Evolutionary conservation across 2,888 invertebrate genomes (phyloP).

Genomic region (Flabesymbios commensalis): DNA sequence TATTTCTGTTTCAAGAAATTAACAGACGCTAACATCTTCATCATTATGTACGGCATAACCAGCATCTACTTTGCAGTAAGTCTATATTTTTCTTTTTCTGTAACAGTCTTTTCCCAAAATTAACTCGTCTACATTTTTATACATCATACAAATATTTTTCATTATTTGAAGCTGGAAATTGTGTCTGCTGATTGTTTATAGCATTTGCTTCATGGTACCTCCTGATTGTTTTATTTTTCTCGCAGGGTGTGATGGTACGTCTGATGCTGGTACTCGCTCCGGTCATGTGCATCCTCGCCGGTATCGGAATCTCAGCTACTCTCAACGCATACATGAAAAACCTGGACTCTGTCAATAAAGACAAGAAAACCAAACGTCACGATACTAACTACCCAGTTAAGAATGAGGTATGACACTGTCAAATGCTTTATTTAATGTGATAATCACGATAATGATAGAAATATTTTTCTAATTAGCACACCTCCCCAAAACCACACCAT

Average conservation of each 20-base stretch:
- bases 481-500: no score
- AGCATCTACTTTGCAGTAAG: constrained; percentile 72
- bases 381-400: constrained; percentile 74
- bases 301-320: constrained; percentile 87
- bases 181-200: no score
- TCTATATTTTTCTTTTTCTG: constrained; percentile 1
- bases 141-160: no score
- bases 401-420: constrained; percentile 72
- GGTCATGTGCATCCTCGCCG: constrained; percentile 96
- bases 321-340: constrained; percentile 82
- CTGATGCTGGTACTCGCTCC: constrained; percentile 97
- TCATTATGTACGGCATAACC: constrained; percentile 95
- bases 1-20: constrained; percentile 95
- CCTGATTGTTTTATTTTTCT: not conserved
- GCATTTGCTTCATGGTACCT: no score
- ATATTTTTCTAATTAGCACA: no score
- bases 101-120: no score
- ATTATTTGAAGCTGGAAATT: no score
- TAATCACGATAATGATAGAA: no score
- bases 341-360: constrained; percentile 50
- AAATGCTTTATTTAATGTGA: no score
- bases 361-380: constrained; percentile 45
- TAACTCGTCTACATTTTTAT: no score
- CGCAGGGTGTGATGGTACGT: constrained; percentile 98
- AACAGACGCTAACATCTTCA: constrained; percentile 95